Conservation (phyloP, 2,888 invertebrate genomes). For the Chorisops tibialis region DNA sequence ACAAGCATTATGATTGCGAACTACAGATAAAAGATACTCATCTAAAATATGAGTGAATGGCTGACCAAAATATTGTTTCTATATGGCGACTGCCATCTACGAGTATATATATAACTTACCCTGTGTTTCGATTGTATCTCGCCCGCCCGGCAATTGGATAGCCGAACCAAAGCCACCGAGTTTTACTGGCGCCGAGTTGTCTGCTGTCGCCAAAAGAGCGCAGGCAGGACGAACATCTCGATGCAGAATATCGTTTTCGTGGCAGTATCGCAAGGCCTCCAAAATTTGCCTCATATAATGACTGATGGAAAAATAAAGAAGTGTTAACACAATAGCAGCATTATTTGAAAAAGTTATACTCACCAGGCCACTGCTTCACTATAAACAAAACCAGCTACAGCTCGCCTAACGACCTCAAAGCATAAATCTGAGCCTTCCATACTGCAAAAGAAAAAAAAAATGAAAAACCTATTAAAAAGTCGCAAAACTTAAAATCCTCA, state of each 20-base stretch:
- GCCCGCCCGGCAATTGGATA: constrained; percentile 80
- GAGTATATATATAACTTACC: constrained; percentile 51
- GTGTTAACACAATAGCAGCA: not conserved
- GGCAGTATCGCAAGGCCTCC: constrained; percentile 95
- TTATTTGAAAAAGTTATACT: constrained; percentile 40
- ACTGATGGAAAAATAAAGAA: constrained; percentile 57
- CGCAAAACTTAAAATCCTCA: too few species aligned
- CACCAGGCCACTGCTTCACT: constrained; percentile 99
- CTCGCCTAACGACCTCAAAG: constrained; percentile 95
- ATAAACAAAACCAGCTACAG: constrained; percentile 95
- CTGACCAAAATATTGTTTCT: too few species aligned
- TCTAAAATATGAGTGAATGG: too few species aligned
- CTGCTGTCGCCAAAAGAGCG: constrained; percentile 89
- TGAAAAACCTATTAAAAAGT: constrained; percentile 14
- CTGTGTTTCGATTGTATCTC: constrained; percentile 60
- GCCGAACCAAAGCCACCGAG: constrained; percentile 97
- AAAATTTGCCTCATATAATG: constrained; percentile 99
- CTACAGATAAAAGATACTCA: too few species aligned
- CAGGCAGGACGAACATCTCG: constrained; percentile 97
- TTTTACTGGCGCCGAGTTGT: constrained; percentile 98
- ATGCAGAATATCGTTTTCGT: constrained; percentile 96
- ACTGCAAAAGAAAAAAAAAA: constrained; percentile 61
- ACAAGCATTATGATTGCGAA: too few species aligned
- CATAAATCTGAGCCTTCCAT: constrained; percentile 99
- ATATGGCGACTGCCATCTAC: too few species aligned